Evolutionary conservation across 2,113 vertebrate species (phyloP), one percentile per base, ranked within the genome.

Genomic region (Telmatochromis sp.): DNA sequence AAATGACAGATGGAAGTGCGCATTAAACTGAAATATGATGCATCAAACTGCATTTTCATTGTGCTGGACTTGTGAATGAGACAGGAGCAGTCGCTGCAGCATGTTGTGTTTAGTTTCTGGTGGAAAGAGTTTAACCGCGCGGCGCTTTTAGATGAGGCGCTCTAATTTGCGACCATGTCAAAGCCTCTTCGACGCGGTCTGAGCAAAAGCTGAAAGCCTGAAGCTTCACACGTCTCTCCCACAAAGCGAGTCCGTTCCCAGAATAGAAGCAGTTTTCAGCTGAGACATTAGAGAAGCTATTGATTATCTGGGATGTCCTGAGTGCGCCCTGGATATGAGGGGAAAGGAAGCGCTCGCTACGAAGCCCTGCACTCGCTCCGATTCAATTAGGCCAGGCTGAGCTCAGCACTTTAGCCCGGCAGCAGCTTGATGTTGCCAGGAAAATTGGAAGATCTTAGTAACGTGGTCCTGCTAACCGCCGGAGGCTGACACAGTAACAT

Each of bases 351-450:
- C 89, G 54, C 90, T 93, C 40, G 54, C 40, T 86, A 1, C n/a
- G 4, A 91, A 83, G 88, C 87, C 37, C 86, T 21, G 86, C 87
- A 65, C 89, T 91, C 83, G n/a, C 80, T 87, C 68, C 73, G 81
- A 90, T 91, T 93, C 84, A 85, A 92, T 92, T 92, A 92, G 31
- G 5, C 85, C 5, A 15, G 9, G 17, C 91, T 81, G 86, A 93
- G 92, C 86, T 90, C 93, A 89, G 93, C 94, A 92, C 89, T 94
- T 93, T 47, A 79, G 83, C 53, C 54, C 63, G 1, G 55, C 86
- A 37, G 80, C 82, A 57, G 84, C 85, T 92, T 73, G 4, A 78
- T 55, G 65, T 17, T 82, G 84, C 83, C 90, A 84, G 87, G 83
- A 85, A 73, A 91, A 92, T 87, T 85, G 87, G 87, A 92, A 68